Conservation (phyloP, 2,888 invertebrate species). For the Ormia ochracea region DNA sequence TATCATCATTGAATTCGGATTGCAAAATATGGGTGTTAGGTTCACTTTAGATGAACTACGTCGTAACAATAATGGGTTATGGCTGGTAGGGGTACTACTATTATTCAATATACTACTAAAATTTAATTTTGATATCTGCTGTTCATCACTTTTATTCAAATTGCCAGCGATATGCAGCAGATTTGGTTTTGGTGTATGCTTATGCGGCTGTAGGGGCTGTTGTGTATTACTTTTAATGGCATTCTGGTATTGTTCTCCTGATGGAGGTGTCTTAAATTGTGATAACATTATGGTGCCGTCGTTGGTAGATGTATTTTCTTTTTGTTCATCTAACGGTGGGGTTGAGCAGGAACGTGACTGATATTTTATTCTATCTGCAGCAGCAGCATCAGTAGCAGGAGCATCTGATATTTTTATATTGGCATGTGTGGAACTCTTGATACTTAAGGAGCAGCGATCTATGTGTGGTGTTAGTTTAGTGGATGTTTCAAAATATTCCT, state of each 20-base stretch:
- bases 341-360: conserved; percentile 41
- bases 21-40: conserved; percentile 74
- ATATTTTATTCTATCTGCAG: background rate
- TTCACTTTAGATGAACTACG: conserved; percentile 75
- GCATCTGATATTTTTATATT: conserved; percentile 7
- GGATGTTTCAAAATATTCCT: conserved; percentile 64
- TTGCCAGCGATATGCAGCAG: conserved; percentile 65
- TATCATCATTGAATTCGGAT: conserved; percentile 51
- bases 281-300: conserved; percentile 46
- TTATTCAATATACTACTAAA: background rate
- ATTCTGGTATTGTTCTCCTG: conserved; percentile 57
- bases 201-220: conserved; percentile 58
- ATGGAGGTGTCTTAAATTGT: conserved; percentile 71
- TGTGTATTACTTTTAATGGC: conserved; percentile 52
- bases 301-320: background rate
- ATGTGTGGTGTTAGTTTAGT: conserved; percentile 71
- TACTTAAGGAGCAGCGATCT: conserved; percentile 66
- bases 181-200: conserved; percentile 65
- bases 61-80: conserved; percentile 66
- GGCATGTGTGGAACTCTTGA: background rate
- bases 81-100: conserved; percentile 26
- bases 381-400: background rate
- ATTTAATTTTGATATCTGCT: conserved; percentile 11
- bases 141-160: conserved; percentile 53
- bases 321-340: conserved; percentile 44